These are phyloP conservation scores for Muscicapa comitata DNA, from an alignment of 2,797 vertebrate species.

Conservation along the genomic window DNA sequence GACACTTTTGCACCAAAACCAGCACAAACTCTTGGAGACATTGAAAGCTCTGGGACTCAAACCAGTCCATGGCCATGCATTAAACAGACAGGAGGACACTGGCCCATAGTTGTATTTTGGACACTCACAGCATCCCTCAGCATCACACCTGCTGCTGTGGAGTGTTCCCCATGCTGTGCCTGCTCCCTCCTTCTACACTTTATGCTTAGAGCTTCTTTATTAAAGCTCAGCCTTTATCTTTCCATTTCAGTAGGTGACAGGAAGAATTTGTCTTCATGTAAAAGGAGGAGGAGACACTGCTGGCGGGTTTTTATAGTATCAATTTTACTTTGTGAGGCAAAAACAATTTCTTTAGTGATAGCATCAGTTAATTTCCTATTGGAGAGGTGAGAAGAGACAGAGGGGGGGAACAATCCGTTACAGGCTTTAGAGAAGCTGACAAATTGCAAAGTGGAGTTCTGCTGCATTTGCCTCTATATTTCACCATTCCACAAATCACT, in stretches of 20 bases:
- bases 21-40: not conserved
- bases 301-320: constrained; percentile 64
- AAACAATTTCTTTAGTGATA: constrained; percentile 76
- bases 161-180: not conserved
- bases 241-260: constrained; percentile 62
- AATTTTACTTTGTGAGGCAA: constrained; percentile 71
- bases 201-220: constrained; percentile 40
- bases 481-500: constrained; percentile 26
- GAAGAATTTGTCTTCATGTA: constrained; percentile 58
- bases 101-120: not conserved
- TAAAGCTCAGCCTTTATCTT: constrained; percentile 65
- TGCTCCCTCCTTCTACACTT: not conserved
- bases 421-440: constrained; percentile 59
- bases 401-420: constrained; percentile 51
- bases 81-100: not conserved
- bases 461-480: constrained; percentile 41
- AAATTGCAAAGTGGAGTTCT: constrained; percentile 56
- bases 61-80: rapidly evolving
- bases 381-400: constrained; percentile 56
- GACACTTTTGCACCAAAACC: not conserved
- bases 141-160: not conserved
- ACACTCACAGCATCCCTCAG: not conserved
- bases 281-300: constrained; percentile 61
- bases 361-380: constrained; percentile 79
- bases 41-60: not conserved